Evolutionary conservation across 2,888 invertebrate genomes (phyloP), one percentile per base, ranked within the genome.

Genomic region (Leucoma salicis): DNA sequence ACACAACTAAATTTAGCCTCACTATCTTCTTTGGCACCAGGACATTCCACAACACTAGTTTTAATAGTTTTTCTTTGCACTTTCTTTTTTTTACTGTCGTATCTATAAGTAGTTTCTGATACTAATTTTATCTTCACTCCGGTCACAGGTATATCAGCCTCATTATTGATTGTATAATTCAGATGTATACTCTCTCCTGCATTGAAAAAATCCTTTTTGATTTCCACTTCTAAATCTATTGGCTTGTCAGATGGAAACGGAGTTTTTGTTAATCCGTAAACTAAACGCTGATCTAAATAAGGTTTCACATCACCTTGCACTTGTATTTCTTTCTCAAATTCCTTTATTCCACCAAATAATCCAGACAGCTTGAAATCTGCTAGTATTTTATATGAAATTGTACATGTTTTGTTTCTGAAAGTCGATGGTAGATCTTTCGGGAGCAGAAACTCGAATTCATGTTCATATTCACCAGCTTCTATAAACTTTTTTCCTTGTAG

Each of bases 1-100:
- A 28, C 7, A 21, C 31, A 41, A 0, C 8, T 31, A n/a, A 37
- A 4, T 25, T 16, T 14, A 1, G 13, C 12, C 15, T 42, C 39
- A 14, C 15, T 39, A 3, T 39, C 32, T 21, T 57, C 53, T 16
- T 58, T 49, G 0, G 39, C 31, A 15, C 59, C 61, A 7, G 28
- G 18, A n/a, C 11, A 14, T 14, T 42, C 27, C 3, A 15, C 11
- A 3, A 11, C n/a, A 15, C 13, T 38, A 6, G 11, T n/a, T 2
- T 39, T 37, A 28, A 45, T 10, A 10, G 14, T 31, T 6, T 21
- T 39, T 8, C 18, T 27, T 11, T 11, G 2, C 3, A 27, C 25
- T 14, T 21, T 34, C 25, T 36, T 40, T 6, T 24, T 29, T 16
- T 46, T 39, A 21, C 13, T 27, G 14, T 43, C 14, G n/a, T 31